phyloP scores from a whole-genome alignment of 2,888 invertebrate genomes.

The Mythimna vitellina region DNA sequence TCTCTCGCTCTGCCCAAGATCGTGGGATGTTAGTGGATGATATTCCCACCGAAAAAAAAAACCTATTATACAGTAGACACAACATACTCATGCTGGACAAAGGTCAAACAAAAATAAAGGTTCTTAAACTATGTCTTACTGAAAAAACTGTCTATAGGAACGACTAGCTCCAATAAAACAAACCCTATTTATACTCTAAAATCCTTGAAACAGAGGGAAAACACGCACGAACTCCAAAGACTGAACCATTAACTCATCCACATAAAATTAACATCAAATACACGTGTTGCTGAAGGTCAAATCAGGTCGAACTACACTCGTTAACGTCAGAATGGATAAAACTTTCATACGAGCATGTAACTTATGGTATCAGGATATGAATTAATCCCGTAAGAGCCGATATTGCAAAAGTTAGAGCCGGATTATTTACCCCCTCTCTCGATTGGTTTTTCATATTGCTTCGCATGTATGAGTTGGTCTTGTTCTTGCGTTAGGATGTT shows the following conservation, averaged over 20 bases:
- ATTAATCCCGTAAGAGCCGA: conserved; percentile 79
- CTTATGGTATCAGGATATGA: conserved; percentile 75
- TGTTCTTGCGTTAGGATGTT: conserved; percentile 58
- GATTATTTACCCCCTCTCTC: conserved; percentile 71
- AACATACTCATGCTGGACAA: too few species aligned
- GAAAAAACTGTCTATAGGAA: too few species aligned
- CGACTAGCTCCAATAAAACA: neutral
- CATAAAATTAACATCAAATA: conserved; percentile 52
- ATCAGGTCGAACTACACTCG: conserved; percentile 65
- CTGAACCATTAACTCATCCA: conserved; percentile 33
- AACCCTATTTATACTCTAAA: neutral
- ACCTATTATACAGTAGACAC: too few species aligned
- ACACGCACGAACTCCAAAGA: conserved; percentile 1
- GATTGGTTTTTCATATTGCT: conserved; percentile 69
- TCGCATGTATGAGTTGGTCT: conserved; percentile 58
- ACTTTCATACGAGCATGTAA: conserved; percentile 71
- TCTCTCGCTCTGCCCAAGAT: too few species aligned
- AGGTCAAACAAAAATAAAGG: too few species aligned
- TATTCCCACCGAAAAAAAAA: too few species aligned
- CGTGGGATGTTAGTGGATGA: too few species aligned
- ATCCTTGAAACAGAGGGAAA: neutral
- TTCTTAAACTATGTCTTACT: too few species aligned
- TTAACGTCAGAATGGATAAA: conserved; percentile 74
- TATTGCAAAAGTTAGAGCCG: conserved; percentile 73
- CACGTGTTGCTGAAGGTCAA: conserved; percentile 56